phyloP scores from a whole-genome alignment of 2,797 vertebrate species.

The Pangasius sanitwongsei region DNA sequence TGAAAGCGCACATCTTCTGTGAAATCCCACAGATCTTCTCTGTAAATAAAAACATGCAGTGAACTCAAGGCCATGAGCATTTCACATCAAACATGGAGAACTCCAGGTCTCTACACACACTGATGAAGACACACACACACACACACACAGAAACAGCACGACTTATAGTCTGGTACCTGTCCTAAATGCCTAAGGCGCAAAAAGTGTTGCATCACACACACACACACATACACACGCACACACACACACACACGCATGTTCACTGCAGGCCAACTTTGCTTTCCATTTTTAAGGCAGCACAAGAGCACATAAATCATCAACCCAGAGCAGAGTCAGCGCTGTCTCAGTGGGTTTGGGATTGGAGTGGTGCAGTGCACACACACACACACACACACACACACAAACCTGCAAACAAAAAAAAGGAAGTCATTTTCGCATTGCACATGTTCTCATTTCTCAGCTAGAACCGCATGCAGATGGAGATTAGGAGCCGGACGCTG shows the following conservation, averaged over 20 bases:
- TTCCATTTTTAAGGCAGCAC: constrained; percentile 46
- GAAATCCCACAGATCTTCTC: constrained; percentile 4
- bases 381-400: constrained; percentile 28
- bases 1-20: constrained; percentile 3
- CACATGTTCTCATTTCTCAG: not conserved
- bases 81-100: not conserved
- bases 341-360: constrained; percentile 34
- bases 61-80: not conserved
- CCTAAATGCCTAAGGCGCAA: constrained; percentile 33
- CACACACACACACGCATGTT: constrained; percentile 21
- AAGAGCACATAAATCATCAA: constrained; percentile 54
- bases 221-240: constrained; percentile 40
- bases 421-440: constrained; percentile 2
- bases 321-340: constrained; percentile 39
- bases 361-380: constrained; percentile 31
- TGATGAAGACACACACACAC: constrained; percentile 9
- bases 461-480: not conserved
- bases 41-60: constrained; percentile 6
- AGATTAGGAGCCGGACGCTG: not conserved
- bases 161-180: constrained; percentile 5
- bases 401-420: not conserved
- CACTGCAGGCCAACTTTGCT: constrained; percentile 30
- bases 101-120: constrained; percentile 12
- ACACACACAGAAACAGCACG: not conserved
- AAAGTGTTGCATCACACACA: constrained; percentile 43